phyloP scores from a whole-genome alignment of 1,140 invertebrate genomes.

The Arctopsyche grandis region DNA sequence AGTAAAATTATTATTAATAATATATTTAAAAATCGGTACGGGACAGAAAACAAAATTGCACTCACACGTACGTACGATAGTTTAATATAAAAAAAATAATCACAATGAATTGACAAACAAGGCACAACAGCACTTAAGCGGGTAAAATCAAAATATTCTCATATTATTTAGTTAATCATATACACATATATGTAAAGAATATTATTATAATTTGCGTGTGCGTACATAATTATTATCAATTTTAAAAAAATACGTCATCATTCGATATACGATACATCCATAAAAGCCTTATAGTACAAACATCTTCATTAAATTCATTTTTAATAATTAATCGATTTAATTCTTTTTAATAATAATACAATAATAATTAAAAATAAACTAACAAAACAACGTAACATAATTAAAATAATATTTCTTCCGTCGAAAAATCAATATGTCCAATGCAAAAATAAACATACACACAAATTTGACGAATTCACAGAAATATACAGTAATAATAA shows the following conservation, averaged over 20 bases:
- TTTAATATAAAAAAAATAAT: not conserved
- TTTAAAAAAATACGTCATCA: not conserved
- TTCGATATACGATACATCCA: not conserved
- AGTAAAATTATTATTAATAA: too few relatives aligned
- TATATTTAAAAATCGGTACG: too few relatives aligned
- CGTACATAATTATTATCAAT: not conserved
- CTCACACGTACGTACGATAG: not conserved
- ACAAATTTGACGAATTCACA: slow-evolving; percentile 3
- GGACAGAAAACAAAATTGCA: not conserved
- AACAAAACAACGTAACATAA: slow-evolving; percentile 40
- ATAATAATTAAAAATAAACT: slow-evolving; percentile 30
- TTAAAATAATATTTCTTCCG: slow-evolving; percentile 33
- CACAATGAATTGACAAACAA: not conserved
- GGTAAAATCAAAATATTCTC: slow-evolving; percentile 9
- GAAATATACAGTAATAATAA: slow-evolving; percentile 3
- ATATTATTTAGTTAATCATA: not conserved
- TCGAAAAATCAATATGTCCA: not conserved
- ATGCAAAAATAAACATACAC: slow-evolving; percentile 3
- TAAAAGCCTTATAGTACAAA: not conserved
- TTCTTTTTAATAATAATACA: too few relatives aligned
- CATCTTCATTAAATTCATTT: not conserved
- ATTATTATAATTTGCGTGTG: not conserved
- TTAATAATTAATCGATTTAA: not conserved
- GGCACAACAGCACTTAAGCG: slow-evolving; percentile 32
- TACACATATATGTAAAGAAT: not conserved